Base-by-base conservation (phyloP, 2,797 vertebrate genomes). In the Acrocephalus scirpaceus region DNA sequence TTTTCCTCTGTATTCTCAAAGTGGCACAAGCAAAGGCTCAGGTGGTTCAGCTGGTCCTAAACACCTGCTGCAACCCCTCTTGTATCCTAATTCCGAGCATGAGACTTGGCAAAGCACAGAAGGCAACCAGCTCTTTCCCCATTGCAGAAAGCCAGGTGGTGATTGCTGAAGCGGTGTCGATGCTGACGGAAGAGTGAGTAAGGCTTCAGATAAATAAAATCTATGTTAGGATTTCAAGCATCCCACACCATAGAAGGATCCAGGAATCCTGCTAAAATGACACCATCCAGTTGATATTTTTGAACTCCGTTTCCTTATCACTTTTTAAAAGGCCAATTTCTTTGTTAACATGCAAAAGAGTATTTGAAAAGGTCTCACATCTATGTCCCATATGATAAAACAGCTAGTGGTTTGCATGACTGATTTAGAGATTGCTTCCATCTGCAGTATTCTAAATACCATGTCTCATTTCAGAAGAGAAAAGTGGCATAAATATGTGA, bases 371-470 rank as follows among this genome's bases (percentile, higher is more conserved):
- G 74, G 72, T 94, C 81, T 94, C 50, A 11, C 69, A 89, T 77
- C 57, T 79, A 42, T 90, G 62, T 74, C 70, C 66, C 81, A 22
- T 50, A 70, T 45, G 66, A 80, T 77, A 80, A 96, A 94, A 89
- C 44, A 93, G 83, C 38, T 61, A 94, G 77, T 50, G 48, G 32
- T 87, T 91, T 94, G 64, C 74, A 87, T 60, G 86, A 79, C 75
- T 95, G 88, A 95, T 86, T 96, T 84, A 82, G 88, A 87, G 60
- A 84, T 58, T 95, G 48, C 67, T 95, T 69, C 84, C 84, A 96
- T 92, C 84, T 94, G 91, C 81, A 93, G 57, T 80, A 91, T 67
- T 89, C 75, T 80, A 96, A 95, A 89, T 94, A 81, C 22, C 87
- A 92, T 26, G 18, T 67, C 88, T 95, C 58, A 73, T 89, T 96